A percentile compares a stretch with the other conserved stretches of the same genome.
Evolutionary conservation across 2,113 vertebrate species (phyloP).

Genomic region (Microcebus lehilahytsara): DNA sequence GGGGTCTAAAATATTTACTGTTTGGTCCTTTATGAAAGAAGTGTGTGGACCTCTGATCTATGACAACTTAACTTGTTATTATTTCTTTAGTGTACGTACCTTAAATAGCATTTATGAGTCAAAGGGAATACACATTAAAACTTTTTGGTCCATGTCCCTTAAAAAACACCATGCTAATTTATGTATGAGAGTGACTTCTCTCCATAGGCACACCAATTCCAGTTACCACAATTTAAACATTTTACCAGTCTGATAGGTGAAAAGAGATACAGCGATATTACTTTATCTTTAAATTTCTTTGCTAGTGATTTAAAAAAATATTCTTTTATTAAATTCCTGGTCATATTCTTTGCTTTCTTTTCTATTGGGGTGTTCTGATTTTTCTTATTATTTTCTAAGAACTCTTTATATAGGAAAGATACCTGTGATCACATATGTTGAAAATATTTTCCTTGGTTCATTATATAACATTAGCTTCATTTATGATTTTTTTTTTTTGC

Average conservation of each 20-base stretch:
- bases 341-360: not conserved
- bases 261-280: not conserved
- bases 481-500: not conserved
- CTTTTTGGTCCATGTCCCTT: not conserved
- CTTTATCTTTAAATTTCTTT: not conserved
- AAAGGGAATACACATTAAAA: not conserved
- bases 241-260: not conserved
- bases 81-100: not conserved
- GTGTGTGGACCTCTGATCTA: not conserved
- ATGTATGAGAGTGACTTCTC: not conserved
- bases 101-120: not conserved
- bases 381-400: not conserved
- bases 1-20: not conserved
- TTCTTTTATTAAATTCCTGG: not conserved
- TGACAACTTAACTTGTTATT: not conserved
- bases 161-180: not conserved
- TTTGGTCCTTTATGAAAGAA: not conserved
- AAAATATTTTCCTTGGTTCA: not conserved
- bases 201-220: not conserved
- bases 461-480: not conserved
- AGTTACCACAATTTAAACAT: not conserved
- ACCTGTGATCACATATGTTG: fast-evolving
- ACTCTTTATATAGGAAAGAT: not conserved
- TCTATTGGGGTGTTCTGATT: not conserved
- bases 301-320: not conserved